phyloP scores from a whole-genome alignment of 2,113 vertebrate genomes.

The Scalopus aquaticus region DNA sequence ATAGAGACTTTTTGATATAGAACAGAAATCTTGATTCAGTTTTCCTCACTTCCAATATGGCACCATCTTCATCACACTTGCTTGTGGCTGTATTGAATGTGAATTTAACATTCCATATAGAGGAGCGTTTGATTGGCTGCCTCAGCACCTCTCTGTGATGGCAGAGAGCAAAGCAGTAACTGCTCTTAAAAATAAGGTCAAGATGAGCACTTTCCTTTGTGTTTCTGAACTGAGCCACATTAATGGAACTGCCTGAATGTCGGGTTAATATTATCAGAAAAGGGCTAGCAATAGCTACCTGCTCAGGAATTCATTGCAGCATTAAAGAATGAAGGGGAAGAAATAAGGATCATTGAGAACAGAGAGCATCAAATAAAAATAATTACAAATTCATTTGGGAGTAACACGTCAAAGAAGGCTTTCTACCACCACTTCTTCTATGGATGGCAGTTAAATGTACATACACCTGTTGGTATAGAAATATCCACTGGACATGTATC shows the following conservation, averaged over 20 bases:
- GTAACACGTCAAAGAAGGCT: slow-evolving; percentile 13
- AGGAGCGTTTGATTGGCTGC: background rate
- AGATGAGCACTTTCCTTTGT: background rate
- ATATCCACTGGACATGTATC: slow-evolving; percentile 24
- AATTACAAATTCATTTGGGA: slow-evolving; percentile 23
- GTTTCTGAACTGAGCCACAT: background rate
- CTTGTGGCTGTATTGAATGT: background rate
- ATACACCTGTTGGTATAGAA: slow-evolving; percentile 63
- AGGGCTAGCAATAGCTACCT: background rate
- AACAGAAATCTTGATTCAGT: background rate
- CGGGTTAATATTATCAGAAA: background rate
- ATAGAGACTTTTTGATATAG: background rate
- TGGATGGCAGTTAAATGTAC: slow-evolving; percentile 20
- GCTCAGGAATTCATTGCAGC: background rate
- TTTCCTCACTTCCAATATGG: background rate
- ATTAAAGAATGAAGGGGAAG: background rate
- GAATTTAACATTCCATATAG: background rate
- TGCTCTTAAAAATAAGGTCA: slow-evolving; percentile 18
- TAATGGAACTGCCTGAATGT: background rate
- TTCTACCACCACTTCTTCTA: accelerated
- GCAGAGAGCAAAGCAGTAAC: background rate
- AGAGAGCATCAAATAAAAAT: background rate
- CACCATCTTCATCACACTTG: background rate
- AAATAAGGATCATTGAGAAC: background rate
- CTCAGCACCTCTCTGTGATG: background rate